Evolutionary conservation across 2,888 invertebrate genomes (phyloP), one percentile per base, ranked within the genome.

Genomic region (Mesorhabditis belari): DNA sequence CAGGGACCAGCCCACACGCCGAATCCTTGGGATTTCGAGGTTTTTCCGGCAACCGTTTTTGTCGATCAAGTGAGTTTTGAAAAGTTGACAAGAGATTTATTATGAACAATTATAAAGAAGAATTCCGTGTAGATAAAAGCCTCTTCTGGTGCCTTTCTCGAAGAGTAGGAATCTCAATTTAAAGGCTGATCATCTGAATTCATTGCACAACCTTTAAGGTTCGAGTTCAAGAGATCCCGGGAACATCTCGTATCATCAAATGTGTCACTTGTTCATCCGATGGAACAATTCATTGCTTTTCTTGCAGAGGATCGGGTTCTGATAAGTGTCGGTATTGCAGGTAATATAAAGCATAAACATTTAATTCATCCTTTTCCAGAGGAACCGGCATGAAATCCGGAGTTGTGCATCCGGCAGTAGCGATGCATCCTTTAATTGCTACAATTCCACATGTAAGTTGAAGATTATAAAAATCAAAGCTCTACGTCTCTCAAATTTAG

Each of bases 351-450:
- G 12, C 44, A 17, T 35, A 9, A n/a, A 35, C 12, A 35, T 17
- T n/a, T 17, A 35, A n/a, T n/a, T n/a, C 12, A 57, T 51, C 19
- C 21, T 27, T 29, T 17, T 65, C 44, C 61, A 77, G 80, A 52
- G 80, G 80, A 25, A 80, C 80, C 5, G 80, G 80, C n/a, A 80
- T 80, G 80, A 81, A 81, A 60, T 75, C 79, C 2, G 80, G 80
- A 35, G 79, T 80, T 4, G 79, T 80, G 12, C 80, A 80, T 69
- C 80, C 80, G 1, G 80, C 80, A 6, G 76, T 80, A 24, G 77
- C 76, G 70, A 79, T 80, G 3, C 80, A 80, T 64, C 80, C 80
- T 25, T 76, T 77, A 74, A 70, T 81, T 50, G 80, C 74, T 58
- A 75, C 78, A 5, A 76, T 78, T 55, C 77, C 80, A 4, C 75